Conservation (phyloP, 2,113 vertebrate genomes). For the Montifringilla adamsi region DNA sequence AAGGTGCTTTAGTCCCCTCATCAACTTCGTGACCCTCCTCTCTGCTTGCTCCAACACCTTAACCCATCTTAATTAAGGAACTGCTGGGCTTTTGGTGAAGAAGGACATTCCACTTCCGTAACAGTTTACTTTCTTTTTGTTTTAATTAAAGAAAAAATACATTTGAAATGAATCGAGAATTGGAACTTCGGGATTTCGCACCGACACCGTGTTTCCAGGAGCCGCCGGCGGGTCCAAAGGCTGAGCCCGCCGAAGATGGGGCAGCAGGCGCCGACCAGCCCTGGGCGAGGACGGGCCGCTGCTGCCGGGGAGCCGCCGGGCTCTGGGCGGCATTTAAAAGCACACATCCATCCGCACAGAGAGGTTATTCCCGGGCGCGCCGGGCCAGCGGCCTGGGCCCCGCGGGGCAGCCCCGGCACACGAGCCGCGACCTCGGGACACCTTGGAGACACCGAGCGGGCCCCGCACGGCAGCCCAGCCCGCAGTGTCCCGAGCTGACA, state of each 20-base stretch:
- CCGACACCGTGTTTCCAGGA: fast-evolving
- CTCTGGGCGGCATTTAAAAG: too few species aligned
- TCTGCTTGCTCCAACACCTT: background rate
- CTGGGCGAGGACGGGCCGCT: background rate
- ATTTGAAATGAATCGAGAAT: background rate
- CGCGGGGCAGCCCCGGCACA: background rate
- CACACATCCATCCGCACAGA: background rate
- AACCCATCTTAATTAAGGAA: background rate
- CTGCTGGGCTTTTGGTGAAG: background rate
- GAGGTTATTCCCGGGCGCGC: background rate
- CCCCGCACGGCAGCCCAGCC: background rate
- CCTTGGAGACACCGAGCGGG: background rate
- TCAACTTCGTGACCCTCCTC: background rate
- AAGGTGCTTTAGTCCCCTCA: background rate
- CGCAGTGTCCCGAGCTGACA: constrained; percentile 44
- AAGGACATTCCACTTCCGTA: background rate
- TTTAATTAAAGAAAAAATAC: fast-evolving
- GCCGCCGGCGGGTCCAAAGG: background rate
- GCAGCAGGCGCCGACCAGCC: too few species aligned
- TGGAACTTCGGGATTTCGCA: background rate
- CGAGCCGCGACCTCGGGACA: constrained; percentile 4
- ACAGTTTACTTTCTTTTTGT: background rate
- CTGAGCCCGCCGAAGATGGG: background rate
- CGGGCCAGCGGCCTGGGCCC: background rate
- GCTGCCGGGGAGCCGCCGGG: background rate